A percentile compares a stretch with the other conserved stretches of the same genome.
Conservation (phyloP, 1,140 invertebrate species). For the Archegozetes longisetosus region DNA sequence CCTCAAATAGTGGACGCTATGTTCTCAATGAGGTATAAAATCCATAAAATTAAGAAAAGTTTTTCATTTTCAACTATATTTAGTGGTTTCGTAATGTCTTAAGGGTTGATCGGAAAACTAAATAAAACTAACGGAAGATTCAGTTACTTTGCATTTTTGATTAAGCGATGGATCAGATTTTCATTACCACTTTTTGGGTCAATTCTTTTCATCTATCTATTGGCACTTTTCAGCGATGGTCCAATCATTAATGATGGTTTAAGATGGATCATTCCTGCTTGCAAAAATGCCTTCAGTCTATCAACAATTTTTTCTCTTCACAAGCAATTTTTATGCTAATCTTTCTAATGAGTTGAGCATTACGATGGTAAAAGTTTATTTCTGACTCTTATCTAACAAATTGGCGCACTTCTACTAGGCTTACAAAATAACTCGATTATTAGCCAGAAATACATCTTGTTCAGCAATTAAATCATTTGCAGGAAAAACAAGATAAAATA, state of each 20-base stretch:
- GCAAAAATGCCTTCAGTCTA: neutral
- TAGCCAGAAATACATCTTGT: too few species aligned
- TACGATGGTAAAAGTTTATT: too few species aligned
- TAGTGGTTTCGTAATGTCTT: neutral
- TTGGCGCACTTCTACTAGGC: too few species aligned
- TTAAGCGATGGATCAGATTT: neutral
- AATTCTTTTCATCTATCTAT: neutral
- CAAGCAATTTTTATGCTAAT: neutral
- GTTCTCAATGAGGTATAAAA: neutral
- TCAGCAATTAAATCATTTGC: too few species aligned
- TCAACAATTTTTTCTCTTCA: neutral
- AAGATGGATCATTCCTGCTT: neutral
- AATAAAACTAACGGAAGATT: neutral
- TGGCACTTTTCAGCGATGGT: neutral
- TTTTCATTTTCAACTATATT: neutral
- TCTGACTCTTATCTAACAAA: too few species aligned
- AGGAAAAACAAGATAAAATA: too few species aligned
- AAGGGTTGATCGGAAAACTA: neutral
- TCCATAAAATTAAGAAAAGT: neutral
- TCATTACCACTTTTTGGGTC: neutral
- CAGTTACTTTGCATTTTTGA: neutral
- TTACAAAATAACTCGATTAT: too few species aligned
- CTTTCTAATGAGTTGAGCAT: neutral
- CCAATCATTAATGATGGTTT: neutral
- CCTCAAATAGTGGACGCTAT: neutral